phyloP scores from a whole-genome alignment of 2,797 vertebrate genomes.

The Lacerta agilis region DNA sequence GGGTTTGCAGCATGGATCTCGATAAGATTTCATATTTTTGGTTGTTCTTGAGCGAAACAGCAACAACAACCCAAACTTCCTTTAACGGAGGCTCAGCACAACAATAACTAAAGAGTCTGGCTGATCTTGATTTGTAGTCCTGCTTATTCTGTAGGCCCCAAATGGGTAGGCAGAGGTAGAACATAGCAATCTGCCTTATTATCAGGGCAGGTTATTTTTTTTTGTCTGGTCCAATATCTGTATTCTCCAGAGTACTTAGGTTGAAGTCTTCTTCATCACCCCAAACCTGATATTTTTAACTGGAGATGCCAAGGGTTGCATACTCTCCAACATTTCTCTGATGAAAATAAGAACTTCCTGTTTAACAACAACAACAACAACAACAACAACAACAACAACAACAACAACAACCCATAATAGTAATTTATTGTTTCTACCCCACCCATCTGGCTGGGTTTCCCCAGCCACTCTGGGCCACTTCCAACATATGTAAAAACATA shows the following conservation, averaged over 20 bases:
- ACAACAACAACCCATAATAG: too few species aligned
- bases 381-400: fast-evolving
- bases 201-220: neutral
- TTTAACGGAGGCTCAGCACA: conserved; percentile 33
- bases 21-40: conserved; percentile 71
- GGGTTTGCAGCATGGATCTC: conserved; percentile 46
- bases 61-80: conserved; percentile 48
- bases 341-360: too few species aligned
- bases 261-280: too few species aligned
- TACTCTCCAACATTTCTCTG: too few species aligned
- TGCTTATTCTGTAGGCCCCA: neutral
- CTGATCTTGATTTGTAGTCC: neutral
- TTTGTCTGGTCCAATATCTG: neutral
- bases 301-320: too few species aligned
- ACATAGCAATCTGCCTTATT: neutral
- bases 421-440: too few species aligned
- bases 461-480: too few species aligned
- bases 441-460: too few species aligned
- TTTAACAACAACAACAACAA: too few species aligned
- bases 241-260: too few species aligned
- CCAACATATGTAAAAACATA: too few species aligned
- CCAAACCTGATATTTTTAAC: too few species aligned
- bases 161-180: neutral
- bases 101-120: neutral
- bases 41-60: conserved; percentile 60